A percentile compares a stretch with the other conserved stretches of the same genome.
These are phyloP conservation scores for Eristalis intricaria DNA, from an alignment of 2,888 invertebrate genomes.

Conservation along the genomic window DNA sequence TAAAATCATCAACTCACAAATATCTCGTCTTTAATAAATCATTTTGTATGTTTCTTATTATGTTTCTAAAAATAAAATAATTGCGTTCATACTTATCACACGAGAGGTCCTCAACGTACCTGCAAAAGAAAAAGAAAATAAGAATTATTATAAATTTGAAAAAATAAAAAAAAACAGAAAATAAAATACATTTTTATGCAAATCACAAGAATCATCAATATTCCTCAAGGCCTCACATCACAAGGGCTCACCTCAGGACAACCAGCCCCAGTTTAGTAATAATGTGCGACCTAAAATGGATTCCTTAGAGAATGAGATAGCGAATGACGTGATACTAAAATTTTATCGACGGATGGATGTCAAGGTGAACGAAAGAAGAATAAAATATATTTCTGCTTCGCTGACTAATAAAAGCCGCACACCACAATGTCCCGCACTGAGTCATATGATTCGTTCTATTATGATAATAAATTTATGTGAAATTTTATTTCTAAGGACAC, in stretches of 20 bases:
- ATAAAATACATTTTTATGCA: background rate
- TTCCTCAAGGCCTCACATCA: no score
- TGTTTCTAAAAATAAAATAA: no score
- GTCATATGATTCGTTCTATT: background rate
- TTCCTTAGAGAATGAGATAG: background rate
- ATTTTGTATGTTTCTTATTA: no score
- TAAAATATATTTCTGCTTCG: background rate
- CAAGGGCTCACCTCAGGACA: no score
- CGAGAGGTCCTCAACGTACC: background rate
- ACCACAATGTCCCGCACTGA: background rate
- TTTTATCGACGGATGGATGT: background rate
- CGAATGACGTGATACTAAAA: background rate
- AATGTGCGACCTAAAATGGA: background rate
- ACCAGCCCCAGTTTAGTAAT: no score
- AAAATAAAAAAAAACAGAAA: background rate
- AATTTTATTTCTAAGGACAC: background rate
- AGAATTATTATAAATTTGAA: background rate
- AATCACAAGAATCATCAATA: background rate
- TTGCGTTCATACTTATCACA: background rate
- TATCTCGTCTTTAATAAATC: no score
- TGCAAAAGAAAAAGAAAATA: background rate
- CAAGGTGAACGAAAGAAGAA: background rate
- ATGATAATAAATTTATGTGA: background rate
- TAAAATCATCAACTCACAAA: no score
- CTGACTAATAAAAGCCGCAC: constrained; percentile 11